phyloP scores from a whole-genome alignment of 2,797 vertebrate species.

The Siniperca obscura region DNA sequence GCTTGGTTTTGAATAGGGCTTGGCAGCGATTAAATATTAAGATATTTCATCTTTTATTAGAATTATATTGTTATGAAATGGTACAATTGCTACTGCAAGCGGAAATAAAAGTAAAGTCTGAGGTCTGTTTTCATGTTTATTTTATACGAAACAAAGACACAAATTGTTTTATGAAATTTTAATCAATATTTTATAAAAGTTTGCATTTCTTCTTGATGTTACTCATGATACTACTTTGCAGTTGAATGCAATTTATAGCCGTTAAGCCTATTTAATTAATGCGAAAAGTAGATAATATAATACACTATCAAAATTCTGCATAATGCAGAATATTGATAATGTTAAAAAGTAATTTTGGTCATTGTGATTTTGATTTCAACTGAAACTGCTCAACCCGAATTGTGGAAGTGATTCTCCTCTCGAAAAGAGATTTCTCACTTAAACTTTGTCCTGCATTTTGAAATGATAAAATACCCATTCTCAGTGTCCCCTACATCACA shows the following conservation, averaged over 20 bases:
- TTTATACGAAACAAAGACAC: background rate
- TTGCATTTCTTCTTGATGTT: background rate
- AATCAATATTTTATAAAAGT: background rate
- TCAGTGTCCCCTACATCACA: background rate
- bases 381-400: background rate
- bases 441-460: background rate
- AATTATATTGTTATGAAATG: background rate
- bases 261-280: background rate
- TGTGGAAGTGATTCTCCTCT: background rate
- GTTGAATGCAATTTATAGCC: background rate
- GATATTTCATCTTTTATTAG: background rate
- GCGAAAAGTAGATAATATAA: background rate
- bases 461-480: background rate
- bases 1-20: background rate
- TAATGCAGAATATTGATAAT: background rate
- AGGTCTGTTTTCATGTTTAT: background rate
- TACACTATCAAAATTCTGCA: background rate
- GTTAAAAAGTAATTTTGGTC: background rate
- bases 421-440: background rate
- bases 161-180: background rate
- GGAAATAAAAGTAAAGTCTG: background rate
- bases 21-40: background rate
- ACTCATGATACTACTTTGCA: background rate
- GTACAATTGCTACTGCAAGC: background rate
- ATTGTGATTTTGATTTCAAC: background rate